These are phyloP conservation scores for Nemotelus pantherinus DNA, from an alignment of 2,888 invertebrate species.

Conservation along the genomic window DNA sequence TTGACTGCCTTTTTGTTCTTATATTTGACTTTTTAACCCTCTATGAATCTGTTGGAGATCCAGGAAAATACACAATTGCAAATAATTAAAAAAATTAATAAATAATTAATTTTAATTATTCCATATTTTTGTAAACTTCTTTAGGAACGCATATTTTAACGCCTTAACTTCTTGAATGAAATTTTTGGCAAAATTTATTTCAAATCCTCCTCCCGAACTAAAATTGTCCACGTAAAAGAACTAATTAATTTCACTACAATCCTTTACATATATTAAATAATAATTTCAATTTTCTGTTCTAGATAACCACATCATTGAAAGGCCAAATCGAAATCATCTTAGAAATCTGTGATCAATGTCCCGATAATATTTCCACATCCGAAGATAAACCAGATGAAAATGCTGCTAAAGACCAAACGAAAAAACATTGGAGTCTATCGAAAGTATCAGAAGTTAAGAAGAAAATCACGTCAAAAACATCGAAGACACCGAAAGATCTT, in stretches of 20 bases:
- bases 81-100: too few relatives aligned
- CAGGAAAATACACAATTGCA: too few relatives aligned
- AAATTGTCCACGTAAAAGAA: too few relatives aligned
- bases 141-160: too few relatives aligned
- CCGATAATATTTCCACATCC: slow-evolving; percentile 32
- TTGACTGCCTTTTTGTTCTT: too few relatives aligned
- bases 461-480: slow-evolving; percentile 56
- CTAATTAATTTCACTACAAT: neutral
- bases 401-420: slow-evolving; percentile 16
- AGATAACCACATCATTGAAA: slow-evolving; percentile 57
- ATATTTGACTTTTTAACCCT: too few relatives aligned
- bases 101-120: too few relatives aligned
- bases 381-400: slow-evolving; percentile 24
- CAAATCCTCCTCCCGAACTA: too few relatives aligned
- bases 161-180: too few relatives aligned
- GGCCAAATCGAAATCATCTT: slow-evolving; percentile 62
- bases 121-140: too few relatives aligned
- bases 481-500: slow-evolving; percentile 53
- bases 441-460: slow-evolving; percentile 57
- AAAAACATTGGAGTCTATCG: slow-evolving; percentile 55
- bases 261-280: neutral
- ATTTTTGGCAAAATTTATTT: too few relatives aligned
- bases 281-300: neutral
- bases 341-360: slow-evolving; percentile 57
- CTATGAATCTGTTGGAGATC: too few relatives aligned